phyloP scores from a whole-genome alignment of 1,140 invertebrate genomes.

The Temnothorax curvispinosus region DNA sequence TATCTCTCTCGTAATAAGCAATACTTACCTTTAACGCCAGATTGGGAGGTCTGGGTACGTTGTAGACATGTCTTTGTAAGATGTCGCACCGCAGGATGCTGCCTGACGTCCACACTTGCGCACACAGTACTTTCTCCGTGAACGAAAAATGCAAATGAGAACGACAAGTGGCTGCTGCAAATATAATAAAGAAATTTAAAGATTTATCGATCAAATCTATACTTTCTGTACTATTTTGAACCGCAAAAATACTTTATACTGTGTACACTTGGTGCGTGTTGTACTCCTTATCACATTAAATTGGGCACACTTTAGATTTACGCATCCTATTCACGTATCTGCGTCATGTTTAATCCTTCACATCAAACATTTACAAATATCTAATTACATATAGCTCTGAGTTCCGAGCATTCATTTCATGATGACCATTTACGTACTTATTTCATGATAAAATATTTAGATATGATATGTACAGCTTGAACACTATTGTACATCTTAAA shows the following conservation, averaged over 20 bases:
- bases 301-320: neutral
- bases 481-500: neutral
- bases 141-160: slow-evolving; percentile 98
- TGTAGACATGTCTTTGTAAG: slow-evolving; percentile 92
- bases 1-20: neutral
- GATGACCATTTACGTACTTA: neutral
- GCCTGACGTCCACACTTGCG: slow-evolving; percentile 97
- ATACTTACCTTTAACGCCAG: slow-evolving; percentile 88
- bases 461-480: neutral
- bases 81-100: slow-evolving; percentile 95
- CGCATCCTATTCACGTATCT: neutral
- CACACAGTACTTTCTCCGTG: slow-evolving; percentile 99
- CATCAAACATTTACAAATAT: slow-evolving; percentile 8
- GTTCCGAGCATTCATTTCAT: neutral
- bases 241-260: neutral
- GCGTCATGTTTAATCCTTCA: neutral
- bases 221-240: neutral
- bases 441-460: neutral
- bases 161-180: slow-evolving; percentile 94
- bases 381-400: neutral
- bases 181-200: neutral
- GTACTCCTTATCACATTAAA: slow-evolving; percentile 1
- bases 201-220: neutral
- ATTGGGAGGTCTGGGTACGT: slow-evolving; percentile 89
- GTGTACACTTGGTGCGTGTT: neutral